Base-by-base conservation (phyloP, 2,797 vertebrate genomes). In the Strix occidentalis region DNA sequence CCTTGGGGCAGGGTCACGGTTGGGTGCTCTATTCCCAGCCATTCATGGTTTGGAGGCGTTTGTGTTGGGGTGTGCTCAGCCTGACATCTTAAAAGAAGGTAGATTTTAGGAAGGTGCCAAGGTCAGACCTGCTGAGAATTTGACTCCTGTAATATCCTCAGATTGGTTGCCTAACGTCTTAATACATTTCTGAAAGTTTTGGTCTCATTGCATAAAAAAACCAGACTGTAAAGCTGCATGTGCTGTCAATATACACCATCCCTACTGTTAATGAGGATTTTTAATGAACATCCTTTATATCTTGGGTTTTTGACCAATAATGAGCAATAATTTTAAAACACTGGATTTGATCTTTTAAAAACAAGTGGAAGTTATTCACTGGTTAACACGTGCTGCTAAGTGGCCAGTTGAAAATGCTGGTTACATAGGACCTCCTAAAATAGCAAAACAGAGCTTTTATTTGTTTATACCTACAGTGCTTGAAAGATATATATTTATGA, bases 251-350 rank as follows among this genome's bases (percentile, higher is more conserved):
- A 45, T 72, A 16, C 35, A 46, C 16, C 5, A 3, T 48, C 63
- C 26, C 69, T 84, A 71, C 51, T 93, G 68, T 76, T 75, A 61
- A 45, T 68, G 43, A 72, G 70, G 70, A 53, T 48, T 78, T 87
- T 92, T 74, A 82, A 93, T 63, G 54, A 92, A 53, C 10, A 16
- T 20, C 57, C 41, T 82, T 91, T 89, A 28, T 53, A 63, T 79
- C 54, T 68, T 66, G 83, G 46, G 66, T 12, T 45, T 82, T 91
- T 65, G 54, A 74, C 58, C 88, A 72, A 69, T 90, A 88, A 92
- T 10, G 8, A 97, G 96, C 95, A 97, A 95, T 97, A 93, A 84
- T 82, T 95, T 93, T 57, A 86, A 92, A 96, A 74, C 64, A 46
- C 54, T 87, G 86, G 68, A 75, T 85, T 77, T 91, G 46, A 61